Evolutionary conservation across 2,888 invertebrate species (phyloP).

Genomic region (Scaptomyza flava): DNA sequence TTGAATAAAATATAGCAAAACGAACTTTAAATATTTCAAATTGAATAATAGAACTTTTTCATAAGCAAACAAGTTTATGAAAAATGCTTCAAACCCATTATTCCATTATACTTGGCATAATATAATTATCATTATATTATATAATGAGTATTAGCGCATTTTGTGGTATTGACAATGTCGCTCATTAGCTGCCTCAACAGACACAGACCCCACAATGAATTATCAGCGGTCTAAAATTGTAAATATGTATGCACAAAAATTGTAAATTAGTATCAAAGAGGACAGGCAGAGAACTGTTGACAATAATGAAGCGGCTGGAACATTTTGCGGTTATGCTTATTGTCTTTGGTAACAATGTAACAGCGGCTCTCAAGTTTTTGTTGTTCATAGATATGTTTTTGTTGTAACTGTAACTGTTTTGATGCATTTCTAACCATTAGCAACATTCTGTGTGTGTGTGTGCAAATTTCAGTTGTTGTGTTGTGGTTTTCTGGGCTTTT

Average conservation of each 20-base stretch:
- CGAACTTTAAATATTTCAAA: too few species aligned
- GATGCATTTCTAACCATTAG: constrained; percentile 23
- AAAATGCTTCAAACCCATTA: background rate
- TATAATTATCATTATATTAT: background rate
- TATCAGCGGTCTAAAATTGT: background rate
- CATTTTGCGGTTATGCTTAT: constrained; percentile 67
- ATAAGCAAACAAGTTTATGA: too few species aligned
- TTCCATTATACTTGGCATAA: background rate
- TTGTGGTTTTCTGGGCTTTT: constrained; percentile 40
- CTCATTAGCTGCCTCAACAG: constrained; percentile 29
- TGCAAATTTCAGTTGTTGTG: constrained; percentile 37
- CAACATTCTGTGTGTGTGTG: constrained; percentile 29
- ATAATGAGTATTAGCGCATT: background rate
- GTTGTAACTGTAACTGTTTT: constrained; percentile 10
- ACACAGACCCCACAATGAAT: constrained; percentile 18
- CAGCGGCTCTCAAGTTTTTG: background rate
- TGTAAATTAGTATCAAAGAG: constrained; percentile 1
- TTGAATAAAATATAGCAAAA: too few species aligned
- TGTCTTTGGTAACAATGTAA: constrained; percentile 54
- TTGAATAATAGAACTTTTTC: too few species aligned
- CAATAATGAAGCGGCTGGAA: constrained; percentile 66
- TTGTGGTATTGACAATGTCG: constrained; percentile 7
- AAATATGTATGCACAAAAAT: background rate
- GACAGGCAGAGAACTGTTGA: constrained; percentile 43
- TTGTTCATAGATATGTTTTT: constrained; percentile 1